Base-by-base conservation (phyloP, 1,140 invertebrate species). In the Magallana gigas region DNA sequence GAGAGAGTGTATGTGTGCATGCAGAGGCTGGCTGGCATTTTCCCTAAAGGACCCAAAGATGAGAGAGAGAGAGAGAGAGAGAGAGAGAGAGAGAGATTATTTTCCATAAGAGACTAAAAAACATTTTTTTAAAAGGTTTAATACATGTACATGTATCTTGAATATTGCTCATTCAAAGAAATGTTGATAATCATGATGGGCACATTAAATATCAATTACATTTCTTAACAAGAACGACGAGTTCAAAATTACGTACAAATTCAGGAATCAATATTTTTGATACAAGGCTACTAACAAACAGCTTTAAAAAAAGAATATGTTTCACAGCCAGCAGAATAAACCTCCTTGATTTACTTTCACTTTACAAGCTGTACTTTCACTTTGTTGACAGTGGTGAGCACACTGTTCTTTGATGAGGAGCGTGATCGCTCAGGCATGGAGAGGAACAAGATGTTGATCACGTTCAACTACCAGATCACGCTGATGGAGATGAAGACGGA, bases 11-110 rank as follows among this genome's bases (percentile, higher is more conserved):
- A 3, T 1, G 94, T 94, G 11, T 94, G 94, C 87, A 93, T 95
- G 16, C 94, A 95, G 90, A 90, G 94, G 36, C 84, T 95, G 57
- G 93, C 94, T 14, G 94, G 94, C 12, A 94, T 95, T 91, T 95
- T 95, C 84, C 94, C 94, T 36, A 95, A 95, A 86, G 94, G 94
- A 71, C 93, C 93, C 82, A 94, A 95, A 93, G 93, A 93, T 94
- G 12, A 29, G 12, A 64, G 6, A 2, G 18, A 3, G 12, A 14
- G 18, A 64, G 12, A 16, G 12, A 14, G 18, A 23, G 23, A 23
- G 23, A 36, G 36, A 36, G 36, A 36, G 36, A 62, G 11, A 62
- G 11, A 23, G 23, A 23, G 23, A 23, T 3, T 48, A 4, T 48
- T 48, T 48, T 48, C 36, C 5, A 4, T 48, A 48, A 48, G 2